phyloP scores from a whole-genome alignment of 37 sponge, comb jelly and placozoan species.

The Haliclona indistincta region DNA sequence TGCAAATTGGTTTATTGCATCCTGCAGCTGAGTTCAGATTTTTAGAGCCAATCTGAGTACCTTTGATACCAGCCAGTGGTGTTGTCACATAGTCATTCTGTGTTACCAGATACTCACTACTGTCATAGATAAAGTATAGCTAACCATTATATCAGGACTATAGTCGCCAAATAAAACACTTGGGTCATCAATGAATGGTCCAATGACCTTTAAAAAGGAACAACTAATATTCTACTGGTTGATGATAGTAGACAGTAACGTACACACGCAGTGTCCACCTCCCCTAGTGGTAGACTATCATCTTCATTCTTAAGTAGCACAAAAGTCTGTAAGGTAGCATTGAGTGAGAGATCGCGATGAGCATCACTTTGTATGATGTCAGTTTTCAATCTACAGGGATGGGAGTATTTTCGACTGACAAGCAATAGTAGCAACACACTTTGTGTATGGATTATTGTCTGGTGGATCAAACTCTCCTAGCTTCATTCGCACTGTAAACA shows the following conservation, averaged over 20 bases:
- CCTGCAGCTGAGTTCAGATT: conserved; percentile 22
- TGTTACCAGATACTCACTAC: neutral
- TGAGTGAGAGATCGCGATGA: conserved; percentile 27
- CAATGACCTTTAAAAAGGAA: conserved; percentile 40
- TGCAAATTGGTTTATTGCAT: conserved; percentile 7
- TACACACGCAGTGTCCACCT: conserved; percentile 27
- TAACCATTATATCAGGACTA: conserved; percentile 41
- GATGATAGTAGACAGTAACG: neutral
- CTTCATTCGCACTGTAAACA: conserved; percentile 58
- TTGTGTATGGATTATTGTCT: conserved; percentile 47
- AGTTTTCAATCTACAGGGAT: too few relatives aligned
- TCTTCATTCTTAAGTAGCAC: conserved; percentile 56
- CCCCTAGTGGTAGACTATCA: neutral
- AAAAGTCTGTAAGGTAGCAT: conserved; percentile 36
- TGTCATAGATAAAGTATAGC: neutral
- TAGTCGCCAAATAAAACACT: conserved; percentile 50
- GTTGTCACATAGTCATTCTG: conserved; percentile 44
- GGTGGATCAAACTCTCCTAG: conserved; percentile 82
- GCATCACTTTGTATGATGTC: conserved; percentile 42
- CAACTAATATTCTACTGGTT: neutral
- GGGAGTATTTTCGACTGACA: neutral
- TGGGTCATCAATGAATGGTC: conserved; percentile 50
- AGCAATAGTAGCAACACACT: conserved; percentile 8
- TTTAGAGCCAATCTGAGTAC: neutral
- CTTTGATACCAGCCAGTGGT: conserved; percentile 12